These are phyloP conservation scores for Gymnocheta viridis DNA, from an alignment of 2,888 invertebrate species.

Conservation along the genomic window DNA sequence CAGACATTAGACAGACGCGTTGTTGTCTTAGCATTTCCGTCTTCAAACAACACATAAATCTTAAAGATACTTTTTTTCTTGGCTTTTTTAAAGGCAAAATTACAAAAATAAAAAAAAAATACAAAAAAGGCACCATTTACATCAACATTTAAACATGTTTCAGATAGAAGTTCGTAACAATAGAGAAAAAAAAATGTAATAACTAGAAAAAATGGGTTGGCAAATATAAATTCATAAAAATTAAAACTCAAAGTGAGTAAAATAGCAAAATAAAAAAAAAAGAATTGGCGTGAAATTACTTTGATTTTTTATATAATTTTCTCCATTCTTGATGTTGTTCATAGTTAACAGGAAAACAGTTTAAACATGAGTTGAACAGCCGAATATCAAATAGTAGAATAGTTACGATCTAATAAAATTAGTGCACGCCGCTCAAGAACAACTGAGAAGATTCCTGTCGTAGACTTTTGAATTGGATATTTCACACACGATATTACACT, in stretches of 20 bases:
- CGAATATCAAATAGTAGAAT: constrained; percentile 45
- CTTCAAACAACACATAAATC: constrained; percentile 79
- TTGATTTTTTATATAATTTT: constrained; percentile 70
- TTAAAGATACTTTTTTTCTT: constrained; percentile 73
- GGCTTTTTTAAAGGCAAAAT: constrained; percentile 32
- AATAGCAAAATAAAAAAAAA: constrained; percentile 66
- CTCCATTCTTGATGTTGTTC: not conserved
- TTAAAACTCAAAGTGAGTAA: constrained; percentile 64
- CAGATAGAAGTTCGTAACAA: constrained; percentile 50
- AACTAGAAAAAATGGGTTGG: constrained; percentile 62
- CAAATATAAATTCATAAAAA: constrained; percentile 67
- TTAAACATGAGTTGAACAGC: not conserved
- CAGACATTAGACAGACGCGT: constrained; percentile 72
- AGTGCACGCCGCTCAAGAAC: too few species aligned
- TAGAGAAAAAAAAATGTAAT: constrained; percentile 23
- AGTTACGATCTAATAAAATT: too few species aligned
- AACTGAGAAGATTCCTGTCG: too few species aligned
- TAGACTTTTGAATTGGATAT: too few species aligned
- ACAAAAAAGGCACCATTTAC: constrained; percentile 54
- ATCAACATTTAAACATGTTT: constrained; percentile 68
- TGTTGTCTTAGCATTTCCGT: constrained; percentile 74
- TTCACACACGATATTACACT: too few species aligned
- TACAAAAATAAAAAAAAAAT: constrained; percentile 11
- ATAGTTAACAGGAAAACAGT: not conserved
- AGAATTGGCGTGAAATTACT: constrained; percentile 82